Percentiles rank a stretch among this genome's conserved stretches.
Evolutionary conservation across 1,140 invertebrate species (phyloP).

Genomic region (Drepana arcuata): DNA sequence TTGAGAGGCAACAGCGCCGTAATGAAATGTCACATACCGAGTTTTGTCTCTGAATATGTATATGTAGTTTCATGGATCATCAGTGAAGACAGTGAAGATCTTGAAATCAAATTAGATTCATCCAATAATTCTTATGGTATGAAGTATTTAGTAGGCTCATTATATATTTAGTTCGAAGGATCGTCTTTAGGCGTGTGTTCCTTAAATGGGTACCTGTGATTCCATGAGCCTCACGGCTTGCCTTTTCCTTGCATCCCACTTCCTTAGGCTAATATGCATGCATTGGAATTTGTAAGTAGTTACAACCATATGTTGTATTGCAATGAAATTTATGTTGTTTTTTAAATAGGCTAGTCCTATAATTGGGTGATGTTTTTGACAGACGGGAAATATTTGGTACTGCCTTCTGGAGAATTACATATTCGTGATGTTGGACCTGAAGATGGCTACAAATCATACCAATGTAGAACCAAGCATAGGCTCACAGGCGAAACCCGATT

Average conservation of each 20-base stretch:
- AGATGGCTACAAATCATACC: conserved; percentile 94
- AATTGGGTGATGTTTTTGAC: conserved; percentile 26
- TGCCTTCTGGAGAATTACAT: conserved; percentile 94
- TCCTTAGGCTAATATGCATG: conserved; percentile 63
- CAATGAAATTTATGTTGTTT: conserved; percentile 16
- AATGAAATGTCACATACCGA: conserved; percentile 93
- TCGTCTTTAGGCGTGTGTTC: conserved; percentile 34
- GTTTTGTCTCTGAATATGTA: conserved; percentile 92
- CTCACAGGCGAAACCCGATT: conserved; percentile 93
- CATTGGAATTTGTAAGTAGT: conserved; percentile 54
- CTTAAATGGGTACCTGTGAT: conserved; percentile 42
- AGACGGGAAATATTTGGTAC: conserved; percentile 95
- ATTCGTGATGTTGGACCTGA: conserved; percentile 94
- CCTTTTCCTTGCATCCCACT: conserved; percentile 61
- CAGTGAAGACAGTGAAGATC: conserved; percentile 73
- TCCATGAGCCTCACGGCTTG: conserved; percentile 75
- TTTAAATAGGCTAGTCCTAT: conserved; percentile 5
- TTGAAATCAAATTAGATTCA: conserved; percentile 73
- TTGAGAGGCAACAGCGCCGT: conserved; percentile 91
- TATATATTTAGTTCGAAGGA: conserved; percentile 1
- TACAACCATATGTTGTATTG: conserved; percentile 51
- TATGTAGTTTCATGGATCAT: conserved; percentile 88
- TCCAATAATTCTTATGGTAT: conserved; percentile 79
- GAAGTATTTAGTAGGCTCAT: conserved; percentile 9
- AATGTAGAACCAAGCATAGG: conserved; percentile 94